phyloP scores from a whole-genome alignment of 2,888 invertebrate genomes.

The Trissoscelio sp. region DNA sequence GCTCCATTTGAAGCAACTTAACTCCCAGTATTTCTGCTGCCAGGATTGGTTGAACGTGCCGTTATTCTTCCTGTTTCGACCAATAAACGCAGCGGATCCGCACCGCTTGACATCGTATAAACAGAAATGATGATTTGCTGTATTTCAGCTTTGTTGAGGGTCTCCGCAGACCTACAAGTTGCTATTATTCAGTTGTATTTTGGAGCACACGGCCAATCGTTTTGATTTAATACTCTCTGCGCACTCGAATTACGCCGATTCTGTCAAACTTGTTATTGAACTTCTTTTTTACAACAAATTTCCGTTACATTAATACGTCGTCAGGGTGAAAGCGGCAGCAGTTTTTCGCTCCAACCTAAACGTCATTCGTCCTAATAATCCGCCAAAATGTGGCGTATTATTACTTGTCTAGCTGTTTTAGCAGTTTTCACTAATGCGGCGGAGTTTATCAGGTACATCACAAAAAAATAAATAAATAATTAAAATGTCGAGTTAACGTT shows the following conservation, averaged over 20 bases:
- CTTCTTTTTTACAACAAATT: background rate
- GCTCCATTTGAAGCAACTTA: too few relatives aligned
- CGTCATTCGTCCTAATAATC: background rate
- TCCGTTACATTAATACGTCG: background rate
- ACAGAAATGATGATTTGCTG: slow-evolving; percentile 1
- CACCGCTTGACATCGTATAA: background rate
- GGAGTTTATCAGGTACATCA: slow-evolving; percentile 71
- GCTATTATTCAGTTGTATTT: background rate
- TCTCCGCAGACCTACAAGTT: background rate
- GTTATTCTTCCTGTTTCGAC: too few relatives aligned
- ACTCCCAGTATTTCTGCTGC: too few relatives aligned
- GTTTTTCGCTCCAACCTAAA: background rate
- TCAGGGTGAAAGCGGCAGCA: background rate
- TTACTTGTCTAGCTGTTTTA: slow-evolving; percentile 69
- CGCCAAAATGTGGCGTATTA: slow-evolving; percentile 71
- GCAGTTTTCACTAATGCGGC: slow-evolving; percentile 69
- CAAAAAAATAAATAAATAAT: too few relatives aligned
- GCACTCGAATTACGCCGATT: too few relatives aligned
- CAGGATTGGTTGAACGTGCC: too few relatives aligned
- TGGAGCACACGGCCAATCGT: background rate
- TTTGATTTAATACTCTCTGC: background rate
- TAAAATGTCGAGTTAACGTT: too few relatives aligned
- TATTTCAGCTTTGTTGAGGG: background rate
- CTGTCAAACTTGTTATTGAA: too few relatives aligned
- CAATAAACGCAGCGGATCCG: too few relatives aligned